Evolutionary conservation across 2,113 vertebrate genomes (phyloP), one percentile per base, ranked within the genome.

Genomic region (Chauna torquata): DNA sequence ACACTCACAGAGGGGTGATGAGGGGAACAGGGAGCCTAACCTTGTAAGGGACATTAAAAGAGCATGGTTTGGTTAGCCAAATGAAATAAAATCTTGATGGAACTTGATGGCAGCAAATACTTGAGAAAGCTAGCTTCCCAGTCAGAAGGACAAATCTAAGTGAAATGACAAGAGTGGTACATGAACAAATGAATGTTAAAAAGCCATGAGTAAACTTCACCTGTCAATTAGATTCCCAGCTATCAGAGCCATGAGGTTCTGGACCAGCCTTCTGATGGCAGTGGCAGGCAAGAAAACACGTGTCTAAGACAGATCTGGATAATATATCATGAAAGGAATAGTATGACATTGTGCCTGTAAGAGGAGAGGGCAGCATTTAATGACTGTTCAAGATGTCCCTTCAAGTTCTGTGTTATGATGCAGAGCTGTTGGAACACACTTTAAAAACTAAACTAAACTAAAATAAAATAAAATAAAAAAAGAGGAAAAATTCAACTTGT

Each of bases 201-300:
- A 62, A 70, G 0, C 8, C 10, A 62, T 42, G 40, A 65, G 52
- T 40, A 82, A 90, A 71, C 3, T 64, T 54, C 38, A 47, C 17
- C 5, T 66, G 50, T 20, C 70, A 74, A 54, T 11, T 78, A 15
- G 6, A 66, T 54, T 78, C 47, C 22, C 16, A 86, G 0, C 7
- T 16, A 5, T 54, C 18, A 66, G 40, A 81, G 80, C 6, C 0
- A 0, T 61, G 68, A 84, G 20, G 36, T 62, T 86, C 59, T 66
- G 18, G 24, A 45, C 4, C 6, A 24, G 24, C 3, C 64, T 91
- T 87, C 50, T 86, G 54, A 44, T 1, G 12, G 17, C 7, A 45
- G 3, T 12, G 4, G 13, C 3, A 17, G 2, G 5, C 64, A 76
- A 86, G 71, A 36, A 34, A 20, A 1, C 0, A 2, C 6, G 3